Evolutionary conservation across 1,140 invertebrate genomes (phyloP).

Genomic region (Eumeta japonica): DNA sequence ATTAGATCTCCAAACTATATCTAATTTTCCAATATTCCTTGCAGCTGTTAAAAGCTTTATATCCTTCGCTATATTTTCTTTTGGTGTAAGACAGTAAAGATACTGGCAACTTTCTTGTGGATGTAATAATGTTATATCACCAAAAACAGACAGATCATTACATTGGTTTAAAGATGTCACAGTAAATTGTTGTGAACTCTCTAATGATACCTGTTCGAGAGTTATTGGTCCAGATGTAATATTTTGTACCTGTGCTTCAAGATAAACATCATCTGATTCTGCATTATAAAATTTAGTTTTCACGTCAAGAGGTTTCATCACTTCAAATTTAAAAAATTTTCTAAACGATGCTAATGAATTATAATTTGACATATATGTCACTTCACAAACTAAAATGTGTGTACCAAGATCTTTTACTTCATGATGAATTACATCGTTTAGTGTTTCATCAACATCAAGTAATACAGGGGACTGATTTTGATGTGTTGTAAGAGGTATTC

Average conservation of each 20-base stretch:
- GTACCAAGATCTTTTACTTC: conserved; percentile 98
- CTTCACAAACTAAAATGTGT: conserved; percentile 96
- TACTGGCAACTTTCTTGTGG: conserved; percentile 84
- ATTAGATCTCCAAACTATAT: conserved; percentile 96
- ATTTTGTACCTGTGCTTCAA: conserved; percentile 97
- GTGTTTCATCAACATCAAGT: conserved; percentile 78
- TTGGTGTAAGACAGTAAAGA: conserved; percentile 86
- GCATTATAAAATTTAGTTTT: conserved; percentile 98
- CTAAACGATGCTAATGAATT: conserved; percentile 77
- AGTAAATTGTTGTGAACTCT: conserved; percentile 86
- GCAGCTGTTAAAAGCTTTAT: conserved; percentile 75
- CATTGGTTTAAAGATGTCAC: conserved; percentile 68
- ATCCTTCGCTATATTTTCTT: conserved; percentile 71
- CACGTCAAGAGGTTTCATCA: conserved; percentile 95
- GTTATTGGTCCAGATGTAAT: conserved; percentile 86
- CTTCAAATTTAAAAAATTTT: conserved; percentile 99
- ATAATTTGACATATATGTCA: conserved; percentile 77
- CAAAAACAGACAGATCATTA: conserved; percentile 75
- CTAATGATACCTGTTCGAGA: conserved; percentile 87
- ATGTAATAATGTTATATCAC: conserved; percentile 78
- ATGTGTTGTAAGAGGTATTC: conserved; percentile 72
- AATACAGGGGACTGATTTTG: conserved; percentile 63
- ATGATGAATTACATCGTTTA: conserved; percentile 95
- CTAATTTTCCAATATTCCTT: conserved; percentile 92
- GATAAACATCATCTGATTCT: conserved; percentile 94